Conservation (phyloP, 2,888 invertebrate genomes). For the Cryptus viduatorius region DNA sequence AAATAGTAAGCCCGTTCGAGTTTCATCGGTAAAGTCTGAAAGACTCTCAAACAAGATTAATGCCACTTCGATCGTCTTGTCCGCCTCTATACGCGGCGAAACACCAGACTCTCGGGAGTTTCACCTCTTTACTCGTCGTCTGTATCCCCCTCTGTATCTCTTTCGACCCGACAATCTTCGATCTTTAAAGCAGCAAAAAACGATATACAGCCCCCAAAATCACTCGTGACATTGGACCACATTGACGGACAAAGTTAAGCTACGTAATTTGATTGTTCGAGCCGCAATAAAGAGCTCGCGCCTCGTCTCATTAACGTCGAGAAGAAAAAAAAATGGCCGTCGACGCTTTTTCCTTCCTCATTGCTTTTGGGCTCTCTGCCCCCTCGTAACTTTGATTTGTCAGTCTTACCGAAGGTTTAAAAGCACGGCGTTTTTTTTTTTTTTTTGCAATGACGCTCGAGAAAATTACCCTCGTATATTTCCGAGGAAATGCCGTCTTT, state of each 20-base stretch:
- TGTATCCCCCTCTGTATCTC: background rate
- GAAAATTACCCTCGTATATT: slow-evolving; percentile 48
- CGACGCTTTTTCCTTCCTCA: slow-evolving; percentile 16
- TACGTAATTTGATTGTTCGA: slow-evolving; percentile 63
- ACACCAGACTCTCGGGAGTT: background rate
- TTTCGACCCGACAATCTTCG: slow-evolving; percentile 29
- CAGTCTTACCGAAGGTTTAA: slow-evolving; percentile 77
- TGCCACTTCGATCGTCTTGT: slow-evolving; percentile 40
- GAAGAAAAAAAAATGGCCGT: slow-evolving; percentile 14
- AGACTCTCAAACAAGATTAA: slow-evolving; percentile 43
- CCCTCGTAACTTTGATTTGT: slow-evolving; percentile 76
- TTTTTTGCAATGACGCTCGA: slow-evolving; percentile 44
- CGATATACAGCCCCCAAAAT: slow-evolving; percentile 12
- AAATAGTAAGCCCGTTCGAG: slow-evolving; percentile 31
- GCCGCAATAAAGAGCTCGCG: slow-evolving; percentile 9
- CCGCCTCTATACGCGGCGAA: background rate
- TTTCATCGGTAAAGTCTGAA: slow-evolving; percentile 14
- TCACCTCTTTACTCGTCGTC: too few species aligned
- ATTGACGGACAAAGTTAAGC: slow-evolving; percentile 51
- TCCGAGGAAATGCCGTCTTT: slow-evolving; percentile 18
- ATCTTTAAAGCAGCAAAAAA: slow-evolving; percentile 9
- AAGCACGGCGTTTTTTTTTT: slow-evolving; percentile 56
- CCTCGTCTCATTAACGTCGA: slow-evolving; percentile 17
- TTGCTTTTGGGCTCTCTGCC: slow-evolving; percentile 37
- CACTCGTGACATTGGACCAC: background rate